phyloP scores from a whole-genome alignment of 2,888 invertebrate species.

The Plebejus anna region DNA sequence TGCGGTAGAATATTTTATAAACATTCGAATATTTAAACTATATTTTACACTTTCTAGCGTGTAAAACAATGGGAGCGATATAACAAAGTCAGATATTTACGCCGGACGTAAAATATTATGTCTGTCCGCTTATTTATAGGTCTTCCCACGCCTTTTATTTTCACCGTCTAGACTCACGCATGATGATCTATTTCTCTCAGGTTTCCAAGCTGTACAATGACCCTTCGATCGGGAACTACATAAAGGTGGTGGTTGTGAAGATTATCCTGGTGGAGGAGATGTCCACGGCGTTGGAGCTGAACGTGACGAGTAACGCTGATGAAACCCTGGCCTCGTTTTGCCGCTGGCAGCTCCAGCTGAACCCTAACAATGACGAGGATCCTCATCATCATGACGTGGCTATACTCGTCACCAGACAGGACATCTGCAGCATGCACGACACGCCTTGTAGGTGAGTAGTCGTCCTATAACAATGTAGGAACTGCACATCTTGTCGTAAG shows the following conservation, averaged over 20 bases:
- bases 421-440: constrained; percentile 83
- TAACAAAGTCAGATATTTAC: constrained; percentile 28
- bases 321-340: constrained; percentile 91
- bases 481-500: neutral
- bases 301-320: constrained; percentile 90
- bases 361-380: constrained; percentile 87
- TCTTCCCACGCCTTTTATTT: constrained; percentile 13
- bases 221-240: constrained; percentile 93
- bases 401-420: constrained; percentile 89
- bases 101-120: constrained; percentile 21
- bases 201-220: constrained; percentile 90
- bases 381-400: constrained; percentile 95
- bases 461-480: constrained; percentile 26
- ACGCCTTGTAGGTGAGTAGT: constrained; percentile 74
- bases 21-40: neutral
- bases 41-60: neutral
- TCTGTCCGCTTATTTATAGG: constrained; percentile 15
- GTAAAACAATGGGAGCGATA: constrained; percentile 5
- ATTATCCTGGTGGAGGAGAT: constrained; percentile 88
- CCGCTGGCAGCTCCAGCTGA: constrained; percentile 88
- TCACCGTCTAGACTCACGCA: constrained; percentile 8
- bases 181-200: constrained; percentile 49
- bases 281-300: constrained; percentile 81
- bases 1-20: neutral
- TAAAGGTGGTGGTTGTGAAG: constrained; percentile 93